Percentiles rank a stretch among this genome's conserved stretches.
These are phyloP conservation scores for Tortricodes alternella DNA, from an alignment of 2,888 invertebrate genomes.

Conservation along the genomic window DNA sequence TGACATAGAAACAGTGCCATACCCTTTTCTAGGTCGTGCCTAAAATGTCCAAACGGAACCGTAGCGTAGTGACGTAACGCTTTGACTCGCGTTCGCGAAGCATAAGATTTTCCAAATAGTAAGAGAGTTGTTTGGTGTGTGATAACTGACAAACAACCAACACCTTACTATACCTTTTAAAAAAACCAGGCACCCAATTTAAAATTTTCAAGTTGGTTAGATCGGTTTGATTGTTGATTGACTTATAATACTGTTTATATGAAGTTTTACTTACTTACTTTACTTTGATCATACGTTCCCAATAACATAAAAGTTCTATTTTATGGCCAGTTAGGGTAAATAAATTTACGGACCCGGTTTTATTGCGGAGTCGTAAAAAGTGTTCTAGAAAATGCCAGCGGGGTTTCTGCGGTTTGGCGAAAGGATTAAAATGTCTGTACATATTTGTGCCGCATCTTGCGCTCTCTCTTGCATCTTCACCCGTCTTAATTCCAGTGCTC, in stretches of 20 bases:
- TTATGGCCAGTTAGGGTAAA: not conserved
- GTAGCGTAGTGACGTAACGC: too few species aligned
- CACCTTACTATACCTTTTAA: too few species aligned
- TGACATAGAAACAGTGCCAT: slow-evolving; percentile 4
- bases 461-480: slow-evolving; percentile 5
- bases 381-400: not conserved
- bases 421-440: slow-evolving; percentile 22
- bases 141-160: too few species aligned
- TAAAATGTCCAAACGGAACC: not conserved
- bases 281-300: not conserved
- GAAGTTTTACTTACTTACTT: too few species aligned
- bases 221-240: too few species aligned
- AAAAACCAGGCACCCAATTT: too few species aligned
- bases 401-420: slow-evolving; percentile 8
- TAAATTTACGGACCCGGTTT: not conserved
- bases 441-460: slow-evolving; percentile 23
- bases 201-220: too few species aligned
- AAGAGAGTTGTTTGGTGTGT: too few species aligned
- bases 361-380: slow-evolving; percentile 6
- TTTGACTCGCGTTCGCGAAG: too few species aligned
- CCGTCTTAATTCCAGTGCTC: not conserved
- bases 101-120: not conserved
- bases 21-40: not conserved
- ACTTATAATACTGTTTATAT: too few species aligned
- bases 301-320: not conserved